Evolutionary conservation across 2,888 invertebrate species (phyloP), one percentile per base, ranked within the genome.

Genomic region (Tortricodes alternella): DNA sequence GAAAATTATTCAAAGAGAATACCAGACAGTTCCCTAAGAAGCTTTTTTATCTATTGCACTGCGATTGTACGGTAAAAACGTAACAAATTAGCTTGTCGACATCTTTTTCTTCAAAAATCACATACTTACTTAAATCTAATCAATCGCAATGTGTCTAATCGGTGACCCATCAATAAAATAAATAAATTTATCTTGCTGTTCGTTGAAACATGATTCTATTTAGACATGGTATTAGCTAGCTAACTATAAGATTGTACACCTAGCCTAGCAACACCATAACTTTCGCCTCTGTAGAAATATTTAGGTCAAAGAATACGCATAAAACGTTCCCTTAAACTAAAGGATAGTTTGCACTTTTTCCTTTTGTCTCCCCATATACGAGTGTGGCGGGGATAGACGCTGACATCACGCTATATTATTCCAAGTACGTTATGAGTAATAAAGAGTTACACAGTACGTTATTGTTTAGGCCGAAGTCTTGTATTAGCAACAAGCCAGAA

Each of bases 381-480:
- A 1, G 11, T 16, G 27, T 19, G 27, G 29, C 18, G 19, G 13
- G 16, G 9, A 43, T 19, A 35, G 43, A 52, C 44, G 35, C 35
- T 44, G 50, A 50, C 56, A 38, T 50, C 49, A 46, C 46, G 13
- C 21, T 15, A 8, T 19, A 32, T 43, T 27, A 50, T 50, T 27
- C 49, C 38, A 19, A 29, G 41, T 27, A 43, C 32, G 21, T 15
- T 38, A 50, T 51, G 43, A 51, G 24, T 52, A 52, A 52, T 35
- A 37, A 43, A 34, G 15, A 41, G 9, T 34, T 9, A 44, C 41
- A 51, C 34, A 66, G 71, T 70, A 62, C 60, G 64, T 63, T 67
- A 68, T 70, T 74, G 71, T 72, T 64, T 44, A 29, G 44, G 29
- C 29, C 70, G 69, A 66, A 78, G 50, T 37, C 50, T 7, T 23